These are phyloP conservation scores for Bos indicus DNA, from an alignment of 2,113 vertebrate genomes.

Conservation along the genomic window DNA sequence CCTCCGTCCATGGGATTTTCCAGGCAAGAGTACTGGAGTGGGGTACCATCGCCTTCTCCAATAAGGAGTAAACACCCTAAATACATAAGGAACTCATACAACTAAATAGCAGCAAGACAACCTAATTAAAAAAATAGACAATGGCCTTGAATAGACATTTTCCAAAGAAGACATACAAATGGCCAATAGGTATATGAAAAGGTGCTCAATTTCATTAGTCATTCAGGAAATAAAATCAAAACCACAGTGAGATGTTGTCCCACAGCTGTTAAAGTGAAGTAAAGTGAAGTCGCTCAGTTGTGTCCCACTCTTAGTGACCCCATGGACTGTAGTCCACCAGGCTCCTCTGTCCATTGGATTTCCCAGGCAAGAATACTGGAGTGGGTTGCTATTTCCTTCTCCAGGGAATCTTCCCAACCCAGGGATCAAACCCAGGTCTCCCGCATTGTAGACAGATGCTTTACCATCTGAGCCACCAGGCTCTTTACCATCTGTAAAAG, in stretches of 20 bases:
- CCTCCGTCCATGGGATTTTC: too few species aligned
- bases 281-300: neutral
- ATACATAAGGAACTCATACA: neutral
- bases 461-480: neutral
- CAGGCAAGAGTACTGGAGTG: too few species aligned
- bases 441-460: rapidly evolving
- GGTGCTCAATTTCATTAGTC: neutral
- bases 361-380: neutral
- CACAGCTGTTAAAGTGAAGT: neutral
- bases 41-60: neutral
- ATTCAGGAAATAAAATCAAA: neutral
- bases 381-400: neutral
- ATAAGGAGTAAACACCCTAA: neutral
- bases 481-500: neutral
- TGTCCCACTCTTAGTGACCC: neutral
- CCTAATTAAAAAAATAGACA: neutral
- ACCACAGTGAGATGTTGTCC: neutral
- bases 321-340: neutral
- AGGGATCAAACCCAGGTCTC: neutral
- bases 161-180: neutral
- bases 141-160: neutral
- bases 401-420: neutral
- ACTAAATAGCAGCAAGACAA: neutral
- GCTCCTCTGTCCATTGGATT: neutral
- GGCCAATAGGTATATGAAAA: neutral